Evolutionary conservation across 2,797 vertebrate species (phyloP).

Genomic region (Sebastes goodei): DNA sequence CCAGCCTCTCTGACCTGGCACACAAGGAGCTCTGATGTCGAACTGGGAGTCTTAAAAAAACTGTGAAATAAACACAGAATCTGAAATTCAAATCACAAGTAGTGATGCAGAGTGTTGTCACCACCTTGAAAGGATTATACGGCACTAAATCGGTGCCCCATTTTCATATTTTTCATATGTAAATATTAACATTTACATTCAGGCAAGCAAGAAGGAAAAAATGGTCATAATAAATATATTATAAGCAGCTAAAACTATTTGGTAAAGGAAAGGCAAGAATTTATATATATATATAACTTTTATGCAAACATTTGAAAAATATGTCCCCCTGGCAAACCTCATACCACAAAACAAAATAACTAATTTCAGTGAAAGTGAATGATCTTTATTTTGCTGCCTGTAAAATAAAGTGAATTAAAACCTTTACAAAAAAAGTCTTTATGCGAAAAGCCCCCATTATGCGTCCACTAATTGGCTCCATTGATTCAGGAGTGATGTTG

Average conservation of each 20-base stretch:
- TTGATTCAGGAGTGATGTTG: not conserved
- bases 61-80: conserved; percentile 35
- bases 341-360: not conserved
- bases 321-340: not conserved
- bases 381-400: not conserved
- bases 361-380: not conserved
- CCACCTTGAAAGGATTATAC: not conserved
- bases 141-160: not conserved
- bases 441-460: not conserved
- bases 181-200: conserved; percentile 7
- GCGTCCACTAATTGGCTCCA: not conserved
- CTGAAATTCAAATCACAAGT: conserved; percentile 17
- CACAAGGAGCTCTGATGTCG: not conserved
- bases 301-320: not conserved
- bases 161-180: not conserved
- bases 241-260: not conserved
- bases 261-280: not conserved
- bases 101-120: not conserved
- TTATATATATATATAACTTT: not conserved
- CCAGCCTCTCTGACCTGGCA: not conserved
- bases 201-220: not conserved
- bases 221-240: not conserved
- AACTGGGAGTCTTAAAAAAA: not conserved
- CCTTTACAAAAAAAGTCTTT: not conserved
- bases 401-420: not conserved